Conservation (phyloP, 2,888 invertebrate genomes). For the Euphydryas editha region DNA sequence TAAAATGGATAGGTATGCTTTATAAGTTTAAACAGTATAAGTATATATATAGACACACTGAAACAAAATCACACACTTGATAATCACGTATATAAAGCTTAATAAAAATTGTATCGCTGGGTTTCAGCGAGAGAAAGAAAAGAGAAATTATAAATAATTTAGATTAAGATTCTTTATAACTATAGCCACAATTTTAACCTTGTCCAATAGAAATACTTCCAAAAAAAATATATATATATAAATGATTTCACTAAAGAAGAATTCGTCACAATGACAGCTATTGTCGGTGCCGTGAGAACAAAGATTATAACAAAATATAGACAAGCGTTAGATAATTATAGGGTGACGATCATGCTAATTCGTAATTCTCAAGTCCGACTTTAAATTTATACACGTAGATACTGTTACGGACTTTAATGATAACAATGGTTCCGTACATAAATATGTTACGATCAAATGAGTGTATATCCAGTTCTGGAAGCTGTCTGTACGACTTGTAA, state of each 20-base stretch:
- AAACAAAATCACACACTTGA: too few species aligned
- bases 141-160: too few species aligned
- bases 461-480: too few species aligned
- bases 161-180: neutral
- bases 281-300: conserved; percentile 45
- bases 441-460: neutral
- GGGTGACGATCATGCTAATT: conserved; percentile 65
- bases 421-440: neutral
- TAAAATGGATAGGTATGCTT: too few species aligned
- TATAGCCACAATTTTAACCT: neutral
- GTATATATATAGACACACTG: too few species aligned
- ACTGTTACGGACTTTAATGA: neutral
- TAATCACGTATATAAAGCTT: too few species aligned
- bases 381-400: neutral
- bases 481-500: too few species aligned
- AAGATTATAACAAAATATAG: conserved; percentile 19
- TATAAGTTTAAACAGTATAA: too few species aligned
- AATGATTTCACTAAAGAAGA: conserved; percentile 28
- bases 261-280: conserved; percentile 27
- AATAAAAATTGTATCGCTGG: too few species aligned
- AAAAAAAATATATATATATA: neutral
- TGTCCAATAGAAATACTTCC: neutral
- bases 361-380: conserved; percentile 44
- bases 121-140: too few species aligned
- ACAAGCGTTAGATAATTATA: conserved; percentile 63